Evolutionary conservation across 2,797 vertebrate genomes (phyloP).

Genomic region (Manis crassicaudata): DNA sequence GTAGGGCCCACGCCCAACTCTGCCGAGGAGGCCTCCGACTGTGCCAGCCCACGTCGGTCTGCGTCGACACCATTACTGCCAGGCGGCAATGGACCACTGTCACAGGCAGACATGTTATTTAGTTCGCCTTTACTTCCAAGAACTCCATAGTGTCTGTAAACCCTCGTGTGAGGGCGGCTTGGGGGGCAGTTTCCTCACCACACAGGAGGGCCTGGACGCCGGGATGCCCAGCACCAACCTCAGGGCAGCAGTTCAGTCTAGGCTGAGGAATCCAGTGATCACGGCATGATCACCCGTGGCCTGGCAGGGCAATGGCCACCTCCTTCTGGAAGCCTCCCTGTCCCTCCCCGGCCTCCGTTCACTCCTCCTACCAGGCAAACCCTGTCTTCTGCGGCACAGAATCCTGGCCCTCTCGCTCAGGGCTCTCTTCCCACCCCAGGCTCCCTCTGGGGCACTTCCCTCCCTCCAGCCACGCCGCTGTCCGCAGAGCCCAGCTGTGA

Average conservation of each 20-base stretch:
- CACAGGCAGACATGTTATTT: no score
- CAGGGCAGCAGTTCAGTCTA: neutral
- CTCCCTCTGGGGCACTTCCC: neutral
- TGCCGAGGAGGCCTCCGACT: no score
- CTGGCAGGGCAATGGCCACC: fast-evolving
- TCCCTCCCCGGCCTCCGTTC: neutral
- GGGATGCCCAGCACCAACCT: fast-evolving
- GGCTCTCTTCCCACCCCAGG: no score
- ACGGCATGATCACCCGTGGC: fast-evolving
- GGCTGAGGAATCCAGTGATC: neutral
- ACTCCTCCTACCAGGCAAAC: neutral
- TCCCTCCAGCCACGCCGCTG: neutral
- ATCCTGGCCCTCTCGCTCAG: neutral
- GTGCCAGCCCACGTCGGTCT: no score
- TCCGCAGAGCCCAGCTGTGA: neutral
- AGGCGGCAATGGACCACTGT: no score
- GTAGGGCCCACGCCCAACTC: no score
- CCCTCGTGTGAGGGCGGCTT: no score
- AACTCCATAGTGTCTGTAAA: no score
- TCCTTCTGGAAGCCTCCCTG: no score
- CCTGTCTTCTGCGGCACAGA: neutral
- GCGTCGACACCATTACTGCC: no score
- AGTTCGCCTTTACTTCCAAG: no score
- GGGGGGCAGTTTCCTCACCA: no score
- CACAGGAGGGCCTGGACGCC: neutral